phyloP scores from a whole-genome alignment of 92 coral and sea anemone genomes.

The Zoanthus solanderi region DNA sequence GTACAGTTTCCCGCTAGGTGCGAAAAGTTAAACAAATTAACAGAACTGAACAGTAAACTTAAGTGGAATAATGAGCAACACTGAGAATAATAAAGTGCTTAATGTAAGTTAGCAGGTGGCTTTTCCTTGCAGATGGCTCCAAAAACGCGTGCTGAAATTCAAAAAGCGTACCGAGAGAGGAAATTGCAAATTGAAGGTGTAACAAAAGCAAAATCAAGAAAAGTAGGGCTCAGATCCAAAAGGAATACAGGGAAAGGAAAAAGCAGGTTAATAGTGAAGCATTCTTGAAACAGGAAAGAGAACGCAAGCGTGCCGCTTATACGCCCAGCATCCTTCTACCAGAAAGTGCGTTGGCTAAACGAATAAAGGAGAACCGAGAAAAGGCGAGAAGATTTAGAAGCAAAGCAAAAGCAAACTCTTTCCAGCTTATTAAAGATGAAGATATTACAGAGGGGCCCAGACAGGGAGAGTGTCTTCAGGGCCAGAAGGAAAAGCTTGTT shows the following conservation, averaged over 20 bases:
- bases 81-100: neutral
- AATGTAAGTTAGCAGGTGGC: neutral
- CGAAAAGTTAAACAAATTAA: too few species aligned
- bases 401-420: neutral
- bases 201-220: neutral
- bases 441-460: neutral
- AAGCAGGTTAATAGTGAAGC: neutral
- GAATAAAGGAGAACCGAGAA: neutral
- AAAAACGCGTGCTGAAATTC: slow-evolving; percentile 11
- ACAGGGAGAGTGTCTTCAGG: slow-evolving; percentile 7
- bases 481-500: slow-evolving; percentile 2
- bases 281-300: neutral
- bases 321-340: neutral
- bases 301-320: neutral
- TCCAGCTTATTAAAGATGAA: neutral
- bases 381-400: neutral
- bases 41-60: too few species aligned
- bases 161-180: neutral
- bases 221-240: slow-evolving; percentile 23
- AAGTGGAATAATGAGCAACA: too few species aligned
- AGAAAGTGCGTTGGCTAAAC: neutral
- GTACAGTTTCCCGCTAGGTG: too few species aligned
- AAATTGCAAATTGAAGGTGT: neutral
- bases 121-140: neutral
- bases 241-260: neutral